These are phyloP conservation scores for Cardinalis cardinalis DNA, from an alignment of 2,113 vertebrate species.

Conservation along the genomic window DNA sequence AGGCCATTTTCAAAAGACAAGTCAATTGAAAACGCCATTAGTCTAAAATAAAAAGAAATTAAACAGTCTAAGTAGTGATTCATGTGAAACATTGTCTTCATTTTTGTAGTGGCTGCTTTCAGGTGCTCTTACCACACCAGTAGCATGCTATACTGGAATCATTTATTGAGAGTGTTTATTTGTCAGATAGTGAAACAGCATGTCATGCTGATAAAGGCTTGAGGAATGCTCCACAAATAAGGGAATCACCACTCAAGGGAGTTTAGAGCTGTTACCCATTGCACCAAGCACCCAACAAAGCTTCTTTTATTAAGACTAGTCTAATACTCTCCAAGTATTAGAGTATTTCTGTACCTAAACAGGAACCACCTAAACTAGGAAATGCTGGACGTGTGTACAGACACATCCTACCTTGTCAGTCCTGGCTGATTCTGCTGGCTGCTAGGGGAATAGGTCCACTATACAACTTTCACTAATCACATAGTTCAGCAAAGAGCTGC, in stretches of 20 bases:
- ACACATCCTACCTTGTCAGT: not conserved
- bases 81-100: not conserved
- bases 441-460: not conserved
- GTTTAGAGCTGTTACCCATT: not conserved
- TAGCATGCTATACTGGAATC: not conserved
- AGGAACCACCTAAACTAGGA: not conserved
- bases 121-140: not conserved
- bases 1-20: slow-evolving; percentile 73
- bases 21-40: slow-evolving; percentile 70
- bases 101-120: not conserved
- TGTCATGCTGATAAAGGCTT: not conserved
- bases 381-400: not conserved
- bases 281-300: not conserved
- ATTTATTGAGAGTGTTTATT: not conserved
- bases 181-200: not conserved
- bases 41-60: slow-evolving; percentile 70
- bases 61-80: not conserved
- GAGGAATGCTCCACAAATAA: not conserved
- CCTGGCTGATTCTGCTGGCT: not conserved
- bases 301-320: not conserved
- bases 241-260: not conserved
- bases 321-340: not conserved
- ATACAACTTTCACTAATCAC: not conserved
- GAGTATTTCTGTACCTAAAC: not conserved
- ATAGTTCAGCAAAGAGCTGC: not conserved